Base-by-base conservation (phyloP, 2,113 vertebrate species). In the Mola mola region DNA sequence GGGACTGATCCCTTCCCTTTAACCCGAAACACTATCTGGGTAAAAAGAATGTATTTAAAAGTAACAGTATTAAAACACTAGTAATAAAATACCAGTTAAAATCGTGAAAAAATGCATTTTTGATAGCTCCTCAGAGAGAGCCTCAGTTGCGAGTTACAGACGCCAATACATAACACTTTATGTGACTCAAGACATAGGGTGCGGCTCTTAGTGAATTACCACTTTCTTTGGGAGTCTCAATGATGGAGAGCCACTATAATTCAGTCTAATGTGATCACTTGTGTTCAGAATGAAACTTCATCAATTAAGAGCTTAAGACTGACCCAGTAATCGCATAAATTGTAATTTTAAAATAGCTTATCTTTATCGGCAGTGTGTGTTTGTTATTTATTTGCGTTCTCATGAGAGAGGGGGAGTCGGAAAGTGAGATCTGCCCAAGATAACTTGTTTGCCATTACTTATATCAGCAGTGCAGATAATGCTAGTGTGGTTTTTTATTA, bases 401-500 rank as follows among this genome's bases (percentile, higher is more conserved):
- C 19, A 26, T 24, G 25, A 6, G 24, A 63, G 42, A 22, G 31
- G 41, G 24, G 36, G 40, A 60, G 49, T 46, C 60, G 48, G 47
- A 72, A 64, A 66, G 51, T 2, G 7, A 66, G 66, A 81, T 75
- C 57, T 8, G 38, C 52, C 51, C 33, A 24, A 76, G 82, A 82
- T 84, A 78, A 62, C 83, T 61, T 15, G 16, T 51, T 76, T 41
- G 55, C 74, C 73, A 81, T 86, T 83, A 88, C 64, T 82, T 87
- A 73, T 76, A 79, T 75, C 75, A 87, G 37, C 70, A 63, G 58
- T 25, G 7, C 63, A 68, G 83, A 85, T 88, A 78, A 88, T 84
- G 64, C 49, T 44, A 53, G 55, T 73, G 48, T 29, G 57, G 52
- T 86, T 88, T 66, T 87, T 89, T 88, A 89, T 89, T 88, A 82